These are phyloP conservation scores for Sylvilagus floridanus DNA, from an alignment of 2,797 vertebrate species.

Conservation along the genomic window DNA sequence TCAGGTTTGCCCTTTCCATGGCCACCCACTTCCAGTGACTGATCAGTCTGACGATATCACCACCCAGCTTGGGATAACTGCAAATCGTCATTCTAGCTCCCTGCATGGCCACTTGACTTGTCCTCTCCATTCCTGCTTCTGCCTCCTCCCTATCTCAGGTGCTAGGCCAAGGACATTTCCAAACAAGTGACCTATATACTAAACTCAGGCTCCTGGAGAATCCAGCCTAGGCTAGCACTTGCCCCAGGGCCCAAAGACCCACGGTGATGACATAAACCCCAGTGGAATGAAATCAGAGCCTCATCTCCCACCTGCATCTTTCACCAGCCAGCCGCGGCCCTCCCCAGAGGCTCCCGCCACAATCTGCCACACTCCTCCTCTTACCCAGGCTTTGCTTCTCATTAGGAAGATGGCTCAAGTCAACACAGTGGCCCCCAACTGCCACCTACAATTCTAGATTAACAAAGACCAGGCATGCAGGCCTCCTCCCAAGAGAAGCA, in stretches of 20 bases:
- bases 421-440: not conserved
- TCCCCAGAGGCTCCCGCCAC: not conserved
- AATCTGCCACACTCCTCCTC: not conserved
- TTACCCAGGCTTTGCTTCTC: not conserved
- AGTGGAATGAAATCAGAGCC: not conserved
- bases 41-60: not conserved
- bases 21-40: not conserved
- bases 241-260: not conserved
- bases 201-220: not conserved
- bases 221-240: not conserved
- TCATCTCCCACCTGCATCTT: not conserved
- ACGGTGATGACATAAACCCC: not conserved
- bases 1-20: not conserved
- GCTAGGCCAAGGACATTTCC: not conserved
- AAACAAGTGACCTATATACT: not conserved
- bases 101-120: not conserved
- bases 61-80: not conserved
- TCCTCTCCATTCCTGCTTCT: not conserved
- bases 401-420: not conserved
- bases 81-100: not conserved
- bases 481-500: not conserved
- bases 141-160: not conserved
- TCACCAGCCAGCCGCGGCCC: not conserved
- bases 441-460: not conserved
- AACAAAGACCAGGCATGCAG: not conserved